phyloP scores from a whole-genome alignment of 2,888 invertebrate species.

The Rhamnusium bicolor region DNA sequence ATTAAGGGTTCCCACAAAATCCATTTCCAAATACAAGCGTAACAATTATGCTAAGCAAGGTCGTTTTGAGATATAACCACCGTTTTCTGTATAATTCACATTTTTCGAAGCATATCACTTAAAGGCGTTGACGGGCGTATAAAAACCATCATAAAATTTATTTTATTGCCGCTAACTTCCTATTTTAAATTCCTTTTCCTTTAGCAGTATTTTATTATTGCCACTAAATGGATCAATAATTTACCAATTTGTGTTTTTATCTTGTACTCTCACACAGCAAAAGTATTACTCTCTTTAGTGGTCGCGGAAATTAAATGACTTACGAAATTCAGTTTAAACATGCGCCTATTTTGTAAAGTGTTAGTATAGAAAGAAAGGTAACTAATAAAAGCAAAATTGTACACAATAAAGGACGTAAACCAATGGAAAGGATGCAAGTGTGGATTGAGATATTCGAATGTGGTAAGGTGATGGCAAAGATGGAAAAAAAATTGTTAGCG shows the following conservation, averaged over 20 bases:
- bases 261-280: neutral
- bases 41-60: conserved; percentile 8
- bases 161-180: conserved; percentile 31
- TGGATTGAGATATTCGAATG: too few species aligned
- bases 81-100: conserved; percentile 7
- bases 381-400: too few species aligned
- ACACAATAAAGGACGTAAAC: too few species aligned
- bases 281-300: neutral
- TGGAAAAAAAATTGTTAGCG: too few species aligned
- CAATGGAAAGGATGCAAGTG: too few species aligned
- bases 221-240: conserved; percentile 14
- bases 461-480: too few species aligned
- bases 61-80: conserved; percentile 1
- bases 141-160: conserved; percentile 35
- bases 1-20: neutral
- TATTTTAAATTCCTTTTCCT: conserved; percentile 31
- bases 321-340: too few species aligned
- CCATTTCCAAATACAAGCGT: neutral
- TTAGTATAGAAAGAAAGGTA: too few species aligned
- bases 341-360: too few species aligned
- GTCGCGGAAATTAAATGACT: neutral
- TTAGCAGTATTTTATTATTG: conserved; percentile 18
- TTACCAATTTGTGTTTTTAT: conserved; percentile 5
- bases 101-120: conserved; percentile 27
- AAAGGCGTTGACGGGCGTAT: conserved; percentile 26